Evolutionary conservation across 2,797 vertebrate genomes (phyloP).

Genomic region (Poliocrania exsul): DNA sequence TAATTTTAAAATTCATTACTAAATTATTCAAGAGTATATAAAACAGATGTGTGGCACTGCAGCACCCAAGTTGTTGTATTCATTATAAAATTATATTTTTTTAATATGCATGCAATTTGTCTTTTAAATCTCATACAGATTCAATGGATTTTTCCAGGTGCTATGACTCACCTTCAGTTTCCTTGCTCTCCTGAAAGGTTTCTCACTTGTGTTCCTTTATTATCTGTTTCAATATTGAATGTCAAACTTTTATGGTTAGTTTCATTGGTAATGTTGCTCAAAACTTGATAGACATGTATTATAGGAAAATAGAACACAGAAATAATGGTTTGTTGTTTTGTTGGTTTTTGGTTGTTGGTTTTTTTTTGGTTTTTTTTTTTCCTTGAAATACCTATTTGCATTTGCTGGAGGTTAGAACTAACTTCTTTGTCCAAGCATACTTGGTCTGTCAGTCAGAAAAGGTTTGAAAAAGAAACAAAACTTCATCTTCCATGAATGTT

Average conservation of each 20-base stretch:
- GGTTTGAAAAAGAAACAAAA: neutral
- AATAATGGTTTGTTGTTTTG: neutral
- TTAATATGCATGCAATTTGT: neutral
- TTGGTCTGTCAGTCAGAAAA: neutral
- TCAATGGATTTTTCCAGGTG: neutral
- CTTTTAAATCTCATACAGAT: neutral
- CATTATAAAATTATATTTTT: conserved; percentile 17
- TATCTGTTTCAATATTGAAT: conserved; percentile 24
- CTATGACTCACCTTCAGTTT: conserved; percentile 21
- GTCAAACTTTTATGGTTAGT: conserved; percentile 20
- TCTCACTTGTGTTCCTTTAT: neutral
- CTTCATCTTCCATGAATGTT: neutral
- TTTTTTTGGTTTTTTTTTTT: neutral
- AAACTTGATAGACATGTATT: neutral
- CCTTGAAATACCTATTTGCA: neutral
- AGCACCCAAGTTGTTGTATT: conserved; percentile 21
- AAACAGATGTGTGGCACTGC: conserved; percentile 61
- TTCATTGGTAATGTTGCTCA: conserved; percentile 39
- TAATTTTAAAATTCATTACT: conserved; percentile 73
- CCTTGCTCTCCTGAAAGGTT: neutral
- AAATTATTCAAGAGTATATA: conserved; percentile 75
- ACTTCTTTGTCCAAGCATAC: neutral
- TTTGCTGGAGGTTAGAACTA: neutral
- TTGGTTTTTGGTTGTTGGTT: no score
- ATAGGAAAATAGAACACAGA: neutral